Conservation (phyloP, 2,888 invertebrate genomes). For the Lasioglossum calceatum region DNA sequence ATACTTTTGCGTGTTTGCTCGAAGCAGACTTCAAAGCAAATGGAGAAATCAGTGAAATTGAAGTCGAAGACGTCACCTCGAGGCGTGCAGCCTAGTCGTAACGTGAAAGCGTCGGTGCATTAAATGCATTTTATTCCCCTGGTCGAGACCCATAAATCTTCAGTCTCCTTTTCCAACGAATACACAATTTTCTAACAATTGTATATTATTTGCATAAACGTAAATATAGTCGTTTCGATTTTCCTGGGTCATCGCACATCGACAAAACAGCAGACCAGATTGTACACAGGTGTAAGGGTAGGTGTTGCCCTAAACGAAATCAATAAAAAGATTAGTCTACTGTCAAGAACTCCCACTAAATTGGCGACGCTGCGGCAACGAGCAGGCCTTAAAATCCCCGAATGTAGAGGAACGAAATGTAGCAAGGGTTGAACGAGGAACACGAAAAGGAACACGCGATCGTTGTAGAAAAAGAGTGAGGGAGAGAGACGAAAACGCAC, state of each 20-base stretch:
- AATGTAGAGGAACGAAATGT: conserved; percentile 43
- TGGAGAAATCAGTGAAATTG: not conserved
- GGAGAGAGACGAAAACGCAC: conserved; percentile 20
- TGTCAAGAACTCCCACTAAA: conserved; percentile 58
- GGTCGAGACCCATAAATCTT: not conserved
- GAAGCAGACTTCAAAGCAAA: not conserved
- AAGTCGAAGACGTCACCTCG: not conserved
- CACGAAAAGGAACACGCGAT: not conserved
- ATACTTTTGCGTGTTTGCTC: not conserved
- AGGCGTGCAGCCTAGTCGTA: not conserved
- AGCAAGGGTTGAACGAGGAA: conserved; percentile 36
- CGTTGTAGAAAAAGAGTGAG: not conserved
- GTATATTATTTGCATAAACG: not conserved
- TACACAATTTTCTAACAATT: not conserved
- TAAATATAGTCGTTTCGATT: not conserved
- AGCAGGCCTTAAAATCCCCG: conserved; percentile 56
- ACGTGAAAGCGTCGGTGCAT: not conserved
- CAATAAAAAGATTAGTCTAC: conserved; percentile 60
- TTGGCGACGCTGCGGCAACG: conserved; percentile 56
- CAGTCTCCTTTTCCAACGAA: not conserved
- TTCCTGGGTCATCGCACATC: not conserved
- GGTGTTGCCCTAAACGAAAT: conserved; percentile 47
- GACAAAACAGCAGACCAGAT: not conserved
- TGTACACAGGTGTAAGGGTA: not conserved
- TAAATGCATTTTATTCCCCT: not conserved